Evolutionary conservation across 2,113 vertebrate species (phyloP).

Genomic region (Colinus virginianus): DNA sequence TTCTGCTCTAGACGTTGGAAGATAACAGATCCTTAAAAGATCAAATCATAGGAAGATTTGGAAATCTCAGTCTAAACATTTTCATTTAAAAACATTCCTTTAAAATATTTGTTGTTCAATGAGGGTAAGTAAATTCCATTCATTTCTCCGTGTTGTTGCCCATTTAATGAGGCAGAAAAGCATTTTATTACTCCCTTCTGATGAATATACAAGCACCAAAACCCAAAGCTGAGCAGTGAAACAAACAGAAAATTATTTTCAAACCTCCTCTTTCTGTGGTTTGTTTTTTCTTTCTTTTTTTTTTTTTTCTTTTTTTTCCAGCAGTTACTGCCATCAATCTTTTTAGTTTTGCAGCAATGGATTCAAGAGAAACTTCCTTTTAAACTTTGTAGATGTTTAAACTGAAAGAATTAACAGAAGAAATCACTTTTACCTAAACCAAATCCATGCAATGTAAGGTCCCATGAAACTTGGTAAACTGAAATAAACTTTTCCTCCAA

Average conservation of each 20-base stretch:
- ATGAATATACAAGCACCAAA: constrained; percentile 21
- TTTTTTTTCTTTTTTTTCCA: neutral
- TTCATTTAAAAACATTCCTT: neutral
- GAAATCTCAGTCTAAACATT: neutral
- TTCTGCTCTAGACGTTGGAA: neutral
- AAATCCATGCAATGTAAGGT: neutral
- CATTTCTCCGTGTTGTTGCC: neutral
- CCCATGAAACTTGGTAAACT: constrained; percentile 35
- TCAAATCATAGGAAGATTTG: neutral
- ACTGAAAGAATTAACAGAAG: neutral
- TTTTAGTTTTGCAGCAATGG: neutral
- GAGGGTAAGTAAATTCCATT: constrained; percentile 35
- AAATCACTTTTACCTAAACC: neutral
- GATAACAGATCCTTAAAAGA: neutral
- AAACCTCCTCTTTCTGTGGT: constrained; percentile 12
- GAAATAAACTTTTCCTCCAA: constrained; percentile 46
- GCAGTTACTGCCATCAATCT: neutral
- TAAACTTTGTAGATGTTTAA: neutral
- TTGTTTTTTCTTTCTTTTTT: neutral
- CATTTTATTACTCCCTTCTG: constrained; percentile 44
- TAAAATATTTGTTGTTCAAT: neutral
- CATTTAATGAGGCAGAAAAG: constrained; percentile 46
- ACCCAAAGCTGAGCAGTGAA: neutral
- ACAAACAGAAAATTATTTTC: constrained; percentile 37
- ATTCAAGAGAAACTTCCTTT: neutral